These are phyloP conservation scores for Spilarctia lutea DNA, from an alignment of 2,888 invertebrate genomes.

Conservation along the genomic window DNA sequence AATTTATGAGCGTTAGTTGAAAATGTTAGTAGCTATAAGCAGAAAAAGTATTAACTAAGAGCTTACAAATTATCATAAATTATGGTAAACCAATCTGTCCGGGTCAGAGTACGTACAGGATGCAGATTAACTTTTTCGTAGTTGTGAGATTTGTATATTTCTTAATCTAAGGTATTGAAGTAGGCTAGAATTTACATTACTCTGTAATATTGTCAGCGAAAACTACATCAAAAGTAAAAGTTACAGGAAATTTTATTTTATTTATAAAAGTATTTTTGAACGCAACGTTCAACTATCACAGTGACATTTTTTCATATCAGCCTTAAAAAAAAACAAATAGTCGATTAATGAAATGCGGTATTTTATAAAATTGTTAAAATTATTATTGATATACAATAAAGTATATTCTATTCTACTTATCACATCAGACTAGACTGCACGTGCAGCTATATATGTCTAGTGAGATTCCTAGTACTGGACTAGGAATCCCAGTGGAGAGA, in stretches of 20 bases:
- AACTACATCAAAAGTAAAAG: neutral
- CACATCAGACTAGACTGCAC: too few relatives aligned
- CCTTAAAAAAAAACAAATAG: neutral
- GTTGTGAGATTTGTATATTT: neutral
- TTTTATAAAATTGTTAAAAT: too few relatives aligned
- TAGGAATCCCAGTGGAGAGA: too few relatives aligned
- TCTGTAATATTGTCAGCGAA: neutral
- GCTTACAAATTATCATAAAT: neutral
- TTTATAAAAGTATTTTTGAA: slow-evolving; percentile 18
- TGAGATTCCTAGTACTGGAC: too few relatives aligned
- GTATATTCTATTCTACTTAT: too few relatives aligned
- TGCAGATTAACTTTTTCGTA: neutral
- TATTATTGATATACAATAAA: too few relatives aligned
- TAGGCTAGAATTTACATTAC: slow-evolving; percentile 9
- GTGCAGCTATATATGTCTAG: too few relatives aligned
- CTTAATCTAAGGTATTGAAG: neutral
- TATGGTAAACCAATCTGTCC: neutral
- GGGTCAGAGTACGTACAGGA: neutral
- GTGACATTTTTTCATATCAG: neutral
- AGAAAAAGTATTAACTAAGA: neutral
- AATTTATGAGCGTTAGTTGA: neutral
- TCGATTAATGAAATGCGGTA: neutral
- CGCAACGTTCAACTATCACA: slow-evolving; percentile 12
- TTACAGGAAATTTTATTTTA: slow-evolving; percentile 22
- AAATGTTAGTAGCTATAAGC: slow-evolving; percentile 5